Percentiles rank a stretch among this genome's conserved stretches.
Conservation (phyloP, 2,888 invertebrate species). For the Pyralis farinalis region DNA sequence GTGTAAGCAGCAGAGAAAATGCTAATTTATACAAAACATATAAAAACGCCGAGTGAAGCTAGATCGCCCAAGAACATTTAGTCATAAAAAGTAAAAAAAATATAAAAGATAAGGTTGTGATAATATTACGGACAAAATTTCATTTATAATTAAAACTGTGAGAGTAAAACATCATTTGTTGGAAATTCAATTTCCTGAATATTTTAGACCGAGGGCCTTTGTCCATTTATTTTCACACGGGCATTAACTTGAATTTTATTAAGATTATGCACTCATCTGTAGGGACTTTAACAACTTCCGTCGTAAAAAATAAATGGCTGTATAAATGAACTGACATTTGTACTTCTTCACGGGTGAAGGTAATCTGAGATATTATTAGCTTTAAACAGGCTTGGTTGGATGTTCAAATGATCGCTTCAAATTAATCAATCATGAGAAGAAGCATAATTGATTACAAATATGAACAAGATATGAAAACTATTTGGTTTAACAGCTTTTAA, state of each 20-base stretch:
- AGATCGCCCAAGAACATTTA: too few species aligned
- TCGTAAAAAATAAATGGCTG: background rate
- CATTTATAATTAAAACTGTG: background rate
- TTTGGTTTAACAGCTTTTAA: too few species aligned
- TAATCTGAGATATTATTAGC: background rate
- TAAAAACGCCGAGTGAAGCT: too few species aligned
- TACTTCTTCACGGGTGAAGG: background rate
- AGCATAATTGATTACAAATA: too few species aligned
- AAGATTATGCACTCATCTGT: background rate
- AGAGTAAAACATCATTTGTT: background rate
- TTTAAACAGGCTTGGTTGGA: too few species aligned
- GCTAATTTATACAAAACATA: too few species aligned
- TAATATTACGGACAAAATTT: background rate
- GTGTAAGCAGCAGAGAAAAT: too few species aligned
- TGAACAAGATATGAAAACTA: too few species aligned
- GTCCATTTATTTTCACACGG: background rate
- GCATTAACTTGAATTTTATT: background rate
- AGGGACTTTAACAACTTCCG: background rate
- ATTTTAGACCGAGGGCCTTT: background rate
- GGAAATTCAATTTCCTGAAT: conserved; percentile 1
- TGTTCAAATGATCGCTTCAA: too few species aligned
- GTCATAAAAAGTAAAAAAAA: too few species aligned
- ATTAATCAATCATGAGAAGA: too few species aligned
- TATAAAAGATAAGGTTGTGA: background rate
- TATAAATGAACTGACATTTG: background rate